A percentile compares a stretch with the other conserved stretches of the same genome.
These are phyloP conservation scores for Pediacus dermestoides DNA, from an alignment of 2,888 invertebrate species.

Conservation along the genomic window DNA sequence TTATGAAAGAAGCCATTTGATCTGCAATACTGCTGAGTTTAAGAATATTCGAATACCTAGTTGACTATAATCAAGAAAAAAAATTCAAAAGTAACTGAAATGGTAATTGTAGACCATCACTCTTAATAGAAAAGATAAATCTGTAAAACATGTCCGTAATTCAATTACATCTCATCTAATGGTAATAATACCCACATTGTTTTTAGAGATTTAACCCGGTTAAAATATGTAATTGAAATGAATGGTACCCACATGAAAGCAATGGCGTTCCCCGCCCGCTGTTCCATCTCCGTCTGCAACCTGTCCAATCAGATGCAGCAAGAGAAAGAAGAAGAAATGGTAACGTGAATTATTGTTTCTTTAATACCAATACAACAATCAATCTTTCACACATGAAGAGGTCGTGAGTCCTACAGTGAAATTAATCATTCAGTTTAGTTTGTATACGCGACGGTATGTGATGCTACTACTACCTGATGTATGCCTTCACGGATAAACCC, in stretches of 20 bases:
- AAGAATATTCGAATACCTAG: no score
- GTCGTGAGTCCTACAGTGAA: slow-evolving; percentile 36
- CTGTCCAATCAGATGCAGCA: slow-evolving; percentile 12
- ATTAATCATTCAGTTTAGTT: slow-evolving; percentile 36
- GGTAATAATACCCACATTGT: slow-evolving; percentile 37
- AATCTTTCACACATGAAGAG: slow-evolving; percentile 42
- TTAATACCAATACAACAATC: slow-evolving; percentile 35
- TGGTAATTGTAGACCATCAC: no score
- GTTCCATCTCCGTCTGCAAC: slow-evolving; percentile 16
- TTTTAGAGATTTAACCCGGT: slow-evolving; percentile 32
- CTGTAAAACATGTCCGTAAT: slow-evolving; percentile 30
- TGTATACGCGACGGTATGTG: slow-evolving; percentile 18
- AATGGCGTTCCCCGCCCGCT: no score
- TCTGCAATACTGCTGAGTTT: no score
- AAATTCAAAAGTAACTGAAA: no score
- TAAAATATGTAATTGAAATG: slow-evolving; percentile 37
- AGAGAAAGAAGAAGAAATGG: slow-evolving; percentile 16
- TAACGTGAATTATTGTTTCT: slow-evolving; percentile 36
- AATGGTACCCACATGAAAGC: slow-evolving; percentile 35
- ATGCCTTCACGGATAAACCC: neutral
- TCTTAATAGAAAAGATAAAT: no score
- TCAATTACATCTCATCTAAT: slow-evolving; percentile 36
- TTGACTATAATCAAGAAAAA: no score
- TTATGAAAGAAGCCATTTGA: no score
- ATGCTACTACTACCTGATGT: slow-evolving; percentile 16